Evolutionary conservation across 64 coral and sea anemone genomes (phyloP), one percentile per base, ranked within the genome.

Genomic region (Anthopleura sola): DNA sequence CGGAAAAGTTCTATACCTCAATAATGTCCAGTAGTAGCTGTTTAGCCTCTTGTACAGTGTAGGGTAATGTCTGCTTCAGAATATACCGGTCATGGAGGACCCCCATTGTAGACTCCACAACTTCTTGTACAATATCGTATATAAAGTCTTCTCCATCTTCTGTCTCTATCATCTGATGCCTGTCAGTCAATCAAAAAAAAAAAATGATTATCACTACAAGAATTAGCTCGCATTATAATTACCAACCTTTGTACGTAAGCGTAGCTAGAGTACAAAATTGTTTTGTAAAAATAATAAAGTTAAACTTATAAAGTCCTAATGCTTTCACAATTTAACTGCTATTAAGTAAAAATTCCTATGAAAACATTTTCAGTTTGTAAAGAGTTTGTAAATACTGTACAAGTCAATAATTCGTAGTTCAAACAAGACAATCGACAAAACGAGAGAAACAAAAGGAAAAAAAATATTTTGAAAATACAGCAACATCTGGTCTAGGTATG

Each of bases 121-220:
- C 91, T 7, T 94, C 90, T 24, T 98, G 78, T 9, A 98, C 89
- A 55, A 98, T 77, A 55, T 98, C 96, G 19, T 82, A 50, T 32
- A 98, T 78, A 90, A 92, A 98, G 2, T 94, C 96, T 47, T 98
- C 92, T 57, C 89, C 88, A 62, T 94, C 92, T 46, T 98, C 96
- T 23, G 89, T 34, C 23, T 80, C 89, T 40, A 98, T 64, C 96
- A 98, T 94, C 18, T 75, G 92, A 66, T 94, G 68, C 96, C 96
- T 98, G 24, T 4, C 58, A 74, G 36, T 20, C 21, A 47, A n/a
- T n/a, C n/a, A n/a, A n/a, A n/a, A n/a, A 20, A 56, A 49, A 29
- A 34, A 82, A 83, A 44, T 12, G 44, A 31, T 36, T 44, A 68
- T 15, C 51, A 19, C 10, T 62, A 2, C 6, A 21, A n/a, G 0